Base-by-base conservation (phyloP, 2,797 vertebrate species). In the Nyctalus aviator region DNA sequence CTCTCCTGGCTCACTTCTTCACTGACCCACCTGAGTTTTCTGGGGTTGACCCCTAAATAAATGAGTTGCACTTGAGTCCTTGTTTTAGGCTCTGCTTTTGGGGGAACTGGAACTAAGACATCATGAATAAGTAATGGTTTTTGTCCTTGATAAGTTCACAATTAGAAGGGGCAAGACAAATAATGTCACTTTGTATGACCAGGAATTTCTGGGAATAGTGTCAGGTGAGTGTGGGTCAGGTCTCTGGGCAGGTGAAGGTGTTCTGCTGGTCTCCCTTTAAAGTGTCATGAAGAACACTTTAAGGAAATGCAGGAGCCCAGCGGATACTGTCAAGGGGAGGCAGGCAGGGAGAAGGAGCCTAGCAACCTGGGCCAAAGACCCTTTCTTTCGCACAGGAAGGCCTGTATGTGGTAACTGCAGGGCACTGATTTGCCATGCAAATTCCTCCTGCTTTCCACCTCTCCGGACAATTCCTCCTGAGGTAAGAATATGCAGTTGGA, bases 381-480 rank as follows among this genome's bases (percentile, higher is more conserved):
- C 90, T 81, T 92, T 62, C 68, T 73, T 78, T 8, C 0, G 20
- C 30, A 18, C 17, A 35, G 5, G 23, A 71, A 71, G 30, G 37
- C 14, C 50, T 62, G 59, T 62, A 20, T 57, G 15, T 23, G 13
- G 44, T 76, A 35, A 48, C 11, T 3, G 0, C 23, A 23, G 20
- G 17, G n/a, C n/a, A 91, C 13, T 93, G n/a, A 94, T 72, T 55
- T 90, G 35, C n/a, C 46, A 37, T 21, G 59, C 41, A 86, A 88
- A 93, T 89, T 91, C 68, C 23, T 84, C 23, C n/a, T 85, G 77
- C 32, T 59, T 84, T 46, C 72, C 8, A 35, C 11, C 9, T 84
- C 32, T 77, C 55, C 62, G 17, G 32, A 78, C 44, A 73, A 46
- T 64, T 91, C 6, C 71, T 77, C 53, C 32, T 46, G 50, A 81